A percentile compares a stretch with the other conserved stretches of the same genome.
Conservation (phyloP, 2,888 invertebrate species). For the Melanchra persicariae region DNA sequence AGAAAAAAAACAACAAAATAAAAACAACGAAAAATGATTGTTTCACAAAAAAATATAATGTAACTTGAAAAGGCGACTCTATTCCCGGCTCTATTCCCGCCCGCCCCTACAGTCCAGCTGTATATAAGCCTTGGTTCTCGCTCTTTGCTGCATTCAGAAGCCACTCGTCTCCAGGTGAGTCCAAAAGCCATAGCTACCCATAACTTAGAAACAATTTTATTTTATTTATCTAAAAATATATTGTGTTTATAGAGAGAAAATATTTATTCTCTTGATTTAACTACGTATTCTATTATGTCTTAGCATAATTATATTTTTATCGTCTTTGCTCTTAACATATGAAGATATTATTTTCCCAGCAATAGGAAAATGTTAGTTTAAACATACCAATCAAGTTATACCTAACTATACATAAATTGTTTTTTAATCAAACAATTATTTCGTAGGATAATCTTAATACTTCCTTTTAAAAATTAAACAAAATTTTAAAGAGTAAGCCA, state of each 20-base stretch:
- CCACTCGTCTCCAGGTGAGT: conserved; percentile 52
- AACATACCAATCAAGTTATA: background rate
- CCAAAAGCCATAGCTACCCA: conserved; percentile 12
- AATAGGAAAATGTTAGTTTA: background rate
- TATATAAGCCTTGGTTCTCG: conserved; percentile 50
- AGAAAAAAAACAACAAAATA: background rate
- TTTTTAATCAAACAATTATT: background rate
- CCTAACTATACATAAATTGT: background rate
- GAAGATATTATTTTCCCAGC: background rate
- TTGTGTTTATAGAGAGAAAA: background rate
- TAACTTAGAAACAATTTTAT: background rate
- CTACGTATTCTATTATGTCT: background rate
- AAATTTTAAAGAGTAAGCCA: background rate
- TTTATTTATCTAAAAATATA: conserved; percentile 8
- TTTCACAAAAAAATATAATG: background rate
- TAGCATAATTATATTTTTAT: background rate
- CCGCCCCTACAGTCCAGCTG: conserved; percentile 54
- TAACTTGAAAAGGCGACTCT: conserved; percentile 21
- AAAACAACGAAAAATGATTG: background rate
- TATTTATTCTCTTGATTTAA: conserved; percentile 7
- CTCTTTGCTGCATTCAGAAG: conserved; percentile 52
- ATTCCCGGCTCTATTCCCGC: conserved; percentile 40
- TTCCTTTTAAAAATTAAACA: background rate
- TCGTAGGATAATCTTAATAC: too few species aligned
- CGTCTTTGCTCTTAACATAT: background rate